These are phyloP conservation scores for Bombus difficillimus DNA, from an alignment of 1,140 invertebrate species.

Conservation along the genomic window DNA sequence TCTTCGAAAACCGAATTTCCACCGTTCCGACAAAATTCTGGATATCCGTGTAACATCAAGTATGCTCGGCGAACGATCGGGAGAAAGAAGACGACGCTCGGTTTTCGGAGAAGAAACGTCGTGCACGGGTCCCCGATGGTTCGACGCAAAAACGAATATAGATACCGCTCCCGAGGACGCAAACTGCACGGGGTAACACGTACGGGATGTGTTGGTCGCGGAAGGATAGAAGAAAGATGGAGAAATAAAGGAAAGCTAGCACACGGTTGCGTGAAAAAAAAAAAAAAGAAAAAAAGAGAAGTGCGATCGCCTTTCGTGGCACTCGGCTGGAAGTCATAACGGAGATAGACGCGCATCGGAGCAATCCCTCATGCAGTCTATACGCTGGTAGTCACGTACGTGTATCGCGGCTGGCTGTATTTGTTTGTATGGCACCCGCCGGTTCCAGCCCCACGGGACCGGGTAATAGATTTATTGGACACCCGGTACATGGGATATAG, in stretches of 20 bases:
- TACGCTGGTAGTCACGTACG: conserved; percentile 25
- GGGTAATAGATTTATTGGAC: conserved; percentile 82
- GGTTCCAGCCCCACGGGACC: conserved; percentile 71
- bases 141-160: conserved; percentile 72
- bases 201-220: background rate
- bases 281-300: background rate
- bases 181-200: background rate
- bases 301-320: conserved; percentile 66
- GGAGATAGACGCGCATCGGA: conserved; percentile 75
- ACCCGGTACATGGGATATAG: conserved; percentile 78
- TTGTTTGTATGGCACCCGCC: conserved; percentile 58
- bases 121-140: conserved; percentile 64
- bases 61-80: too few species aligned
- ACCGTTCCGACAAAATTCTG: too few species aligned
- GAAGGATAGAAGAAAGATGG: conserved; percentile 39
- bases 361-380: conserved; percentile 72
- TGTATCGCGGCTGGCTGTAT: conserved; percentile 37
- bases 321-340: conserved; percentile 73
- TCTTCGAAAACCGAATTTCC: too few species aligned
- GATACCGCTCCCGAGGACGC: conserved; percentile 62
- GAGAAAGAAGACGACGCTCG: background rate
- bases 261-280: conserved; percentile 42
- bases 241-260: conserved; percentile 26
- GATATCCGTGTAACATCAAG: too few species aligned
- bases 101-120: conserved; percentile 28